These are phyloP conservation scores for Platyscapa corneri DNA, from an alignment of 1,140 invertebrate species.

Conservation along the genomic window DNA sequence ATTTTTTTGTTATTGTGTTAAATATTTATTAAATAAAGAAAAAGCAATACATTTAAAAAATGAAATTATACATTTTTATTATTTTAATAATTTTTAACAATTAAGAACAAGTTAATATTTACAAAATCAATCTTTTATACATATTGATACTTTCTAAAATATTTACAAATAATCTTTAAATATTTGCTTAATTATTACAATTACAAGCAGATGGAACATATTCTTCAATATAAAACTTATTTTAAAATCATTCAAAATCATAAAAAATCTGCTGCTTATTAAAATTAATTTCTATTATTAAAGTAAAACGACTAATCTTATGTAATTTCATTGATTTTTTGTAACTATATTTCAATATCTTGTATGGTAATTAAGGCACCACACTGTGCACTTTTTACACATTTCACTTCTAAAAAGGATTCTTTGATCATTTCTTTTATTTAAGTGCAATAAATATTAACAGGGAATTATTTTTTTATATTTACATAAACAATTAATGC, in stretches of 20 bases:
- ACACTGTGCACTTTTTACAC: conserved; percentile 44
- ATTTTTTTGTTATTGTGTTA: too few species aligned
- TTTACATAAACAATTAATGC: neutral
- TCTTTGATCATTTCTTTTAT: neutral
- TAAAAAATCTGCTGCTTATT: neutral
- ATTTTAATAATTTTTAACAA: conserved; percentile 46
- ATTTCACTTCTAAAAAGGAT: conserved; percentile 17
- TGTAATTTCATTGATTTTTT: neutral
- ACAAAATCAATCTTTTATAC: conserved; percentile 38
- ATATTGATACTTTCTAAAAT: conserved; percentile 28
- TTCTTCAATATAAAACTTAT: neutral
- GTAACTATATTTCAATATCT: neutral
- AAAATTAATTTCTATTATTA: neutral
- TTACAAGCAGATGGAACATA: too few species aligned
- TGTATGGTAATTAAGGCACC: conserved; percentile 52
- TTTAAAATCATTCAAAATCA: neutral
- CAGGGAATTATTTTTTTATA: neutral
- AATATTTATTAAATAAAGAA: too few species aligned
- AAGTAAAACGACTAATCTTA: neutral
- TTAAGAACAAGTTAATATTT: conserved; percentile 24
- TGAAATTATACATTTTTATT: conserved; percentile 33
- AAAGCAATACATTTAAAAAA: too few species aligned
- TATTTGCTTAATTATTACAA: conserved; percentile 4
- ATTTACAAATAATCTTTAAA: conserved; percentile 6
- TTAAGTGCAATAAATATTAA: conserved; percentile 26